Percentiles rank a stretch among this genome's conserved stretches.
These are phyloP conservation scores for Brachionus asplanchnoidis DNA, from an alignment of 1,140 invertebrate genomes.

Conservation along the genomic window DNA sequence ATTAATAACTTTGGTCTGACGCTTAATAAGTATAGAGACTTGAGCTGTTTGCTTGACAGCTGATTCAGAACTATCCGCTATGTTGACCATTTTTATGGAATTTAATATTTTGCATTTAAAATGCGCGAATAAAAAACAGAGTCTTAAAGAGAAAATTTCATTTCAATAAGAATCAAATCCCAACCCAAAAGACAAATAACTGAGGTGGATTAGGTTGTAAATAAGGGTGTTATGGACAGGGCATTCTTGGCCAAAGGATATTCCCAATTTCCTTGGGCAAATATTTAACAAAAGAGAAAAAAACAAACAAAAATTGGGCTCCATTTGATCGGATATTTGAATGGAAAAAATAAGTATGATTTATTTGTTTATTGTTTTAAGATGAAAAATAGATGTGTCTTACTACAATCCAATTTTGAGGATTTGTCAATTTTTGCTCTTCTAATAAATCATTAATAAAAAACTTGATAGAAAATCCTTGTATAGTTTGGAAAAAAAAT, in stretches of 20 bases:
- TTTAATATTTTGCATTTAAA: not conserved
- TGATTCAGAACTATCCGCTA: not conserved
- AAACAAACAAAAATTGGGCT: not conserved
- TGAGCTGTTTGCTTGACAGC: not conserved
- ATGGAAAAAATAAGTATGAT: not conserved
- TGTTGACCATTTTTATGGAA: not conserved
- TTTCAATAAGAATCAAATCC: not conserved
- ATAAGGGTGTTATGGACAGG: not conserved
- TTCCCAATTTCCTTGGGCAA: not conserved
- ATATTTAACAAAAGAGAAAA: not conserved
- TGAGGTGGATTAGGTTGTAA: not conserved
- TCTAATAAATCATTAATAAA: not conserved
- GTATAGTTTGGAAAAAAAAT: not conserved
- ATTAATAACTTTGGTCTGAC: not conserved
- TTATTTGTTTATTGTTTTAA: not conserved
- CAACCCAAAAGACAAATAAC: not conserved
- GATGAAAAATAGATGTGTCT: not conserved
- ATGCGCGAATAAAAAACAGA: not conserved
- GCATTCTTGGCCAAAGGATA: not conserved
- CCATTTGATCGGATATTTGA: not conserved
- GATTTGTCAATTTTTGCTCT: not conserved
- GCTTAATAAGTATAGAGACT: not conserved
- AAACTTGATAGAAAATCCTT: not conserved
- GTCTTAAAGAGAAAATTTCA: not conserved
- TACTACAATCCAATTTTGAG: not conserved